Base-by-base conservation (phyloP, 2,888 invertebrate genomes). In the Dynastes hyllus region DNA sequence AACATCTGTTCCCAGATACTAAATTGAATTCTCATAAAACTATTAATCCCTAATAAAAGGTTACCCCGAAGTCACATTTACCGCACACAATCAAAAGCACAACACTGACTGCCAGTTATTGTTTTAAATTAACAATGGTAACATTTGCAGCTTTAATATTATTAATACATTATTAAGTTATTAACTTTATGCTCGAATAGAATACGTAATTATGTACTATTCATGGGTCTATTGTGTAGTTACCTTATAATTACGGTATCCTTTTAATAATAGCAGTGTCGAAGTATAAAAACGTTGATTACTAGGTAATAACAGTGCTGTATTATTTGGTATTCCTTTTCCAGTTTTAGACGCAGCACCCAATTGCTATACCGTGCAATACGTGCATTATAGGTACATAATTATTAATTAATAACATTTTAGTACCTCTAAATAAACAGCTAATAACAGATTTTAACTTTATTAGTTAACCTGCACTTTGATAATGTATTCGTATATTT, bases 251-350 rank as follows among this genome's bases (percentile, higher is more conserved):
- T 55, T 6, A 55, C 6, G 16, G 55, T 55, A 55, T 55, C 55
- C 55, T n/a, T 55, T n/a, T 55, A 55, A 55, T 6, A n/a, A 22
- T 22, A 22, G 22, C 22, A 22, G 22, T n/a, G 13, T 55, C 1
- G n/a, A 22, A 55, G n/a, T 22, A 22, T 55, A 55, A 55, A 55
- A 55, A 55, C 22, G 22, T 55, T 55, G 55, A 55, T 55, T 55
- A 22, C 6, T 6, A 55, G 55, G n/a, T 55, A 55, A 22, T 55
- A 22, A 5, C 22, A 55, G 2, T n/a, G 22, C 22, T n/a, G n/a
- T n/a, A 22, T 22, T 22, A 22, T 22, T 22, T 22, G 22, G 22
- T 22, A 22, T 22, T 22, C 22, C 22, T 22, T 22, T 22, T 22
- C 22, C 22, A 22, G 22, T 22, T 22, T 22, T 22, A 22, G 22